These are phyloP conservation scores for Apodemia duryi DNA, from an alignment of 2,888 invertebrate genomes.

Conservation along the genomic window DNA sequence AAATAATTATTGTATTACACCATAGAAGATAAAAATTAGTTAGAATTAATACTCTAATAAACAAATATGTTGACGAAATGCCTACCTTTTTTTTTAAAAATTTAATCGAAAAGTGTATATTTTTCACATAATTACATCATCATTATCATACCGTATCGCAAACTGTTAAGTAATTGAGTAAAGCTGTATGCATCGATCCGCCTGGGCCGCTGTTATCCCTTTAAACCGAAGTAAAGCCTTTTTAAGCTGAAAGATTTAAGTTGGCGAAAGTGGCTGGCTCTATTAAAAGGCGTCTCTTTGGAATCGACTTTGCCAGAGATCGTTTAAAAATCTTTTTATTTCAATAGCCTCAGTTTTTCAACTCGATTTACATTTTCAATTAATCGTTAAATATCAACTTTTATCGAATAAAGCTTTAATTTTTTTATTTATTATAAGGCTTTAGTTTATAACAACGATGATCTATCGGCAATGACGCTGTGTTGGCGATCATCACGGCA, in stretches of 20 bases:
- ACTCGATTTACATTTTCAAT: conserved; percentile 14
- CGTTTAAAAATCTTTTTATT: conserved; percentile 31
- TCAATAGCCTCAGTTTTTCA: conserved; percentile 23
- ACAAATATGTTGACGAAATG: neutral
- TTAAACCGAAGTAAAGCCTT: conserved; percentile 77
- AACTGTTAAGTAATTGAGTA: conserved; percentile 53
- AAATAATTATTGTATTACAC: too few species aligned
- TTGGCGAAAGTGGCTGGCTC: conserved; percentile 74
- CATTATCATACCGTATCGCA: conserved; percentile 13
- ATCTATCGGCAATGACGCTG: too few species aligned
- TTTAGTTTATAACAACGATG: too few species aligned
- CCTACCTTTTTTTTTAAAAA: neutral
- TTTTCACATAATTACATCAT: neutral
- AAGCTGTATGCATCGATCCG: conserved; percentile 64
- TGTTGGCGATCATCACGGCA: too few species aligned
- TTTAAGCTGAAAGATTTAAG: conserved; percentile 78
- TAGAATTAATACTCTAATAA: too few species aligned
- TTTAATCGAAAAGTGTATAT: neutral
- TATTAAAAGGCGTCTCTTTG: conserved; percentile 69
- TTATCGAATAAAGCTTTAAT: neutral
- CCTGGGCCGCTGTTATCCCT: conserved; percentile 71
- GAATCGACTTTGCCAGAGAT: conserved; percentile 37
- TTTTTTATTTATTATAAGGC: too few species aligned
- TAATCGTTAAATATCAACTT: neutral
- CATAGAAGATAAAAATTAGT: too few species aligned